Evolutionary conservation across 2,888 invertebrate genomes (phyloP).

Genomic region (Nudaria mundana): DNA sequence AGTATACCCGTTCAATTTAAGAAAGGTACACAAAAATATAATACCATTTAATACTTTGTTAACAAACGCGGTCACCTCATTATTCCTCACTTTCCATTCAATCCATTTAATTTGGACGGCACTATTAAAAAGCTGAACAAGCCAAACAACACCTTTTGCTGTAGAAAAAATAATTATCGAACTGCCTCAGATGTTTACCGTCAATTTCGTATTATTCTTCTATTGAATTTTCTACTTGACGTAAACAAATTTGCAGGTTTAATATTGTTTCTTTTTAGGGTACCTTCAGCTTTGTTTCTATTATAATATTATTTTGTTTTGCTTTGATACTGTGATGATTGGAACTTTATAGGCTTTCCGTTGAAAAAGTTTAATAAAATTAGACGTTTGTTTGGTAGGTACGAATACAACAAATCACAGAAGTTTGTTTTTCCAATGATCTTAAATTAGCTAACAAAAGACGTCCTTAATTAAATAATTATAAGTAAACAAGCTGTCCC

Average conservation of each 20-base stretch:
- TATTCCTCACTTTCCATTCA: background rate
- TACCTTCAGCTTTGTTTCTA: slow-evolving; percentile 14
- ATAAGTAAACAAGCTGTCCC: too few species aligned
- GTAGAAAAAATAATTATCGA: slow-evolving; percentile 25
- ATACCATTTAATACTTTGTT: background rate
- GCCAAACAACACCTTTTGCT: slow-evolving; percentile 21
- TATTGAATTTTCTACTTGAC: slow-evolving; percentile 30
- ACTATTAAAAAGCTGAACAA: slow-evolving; percentile 4
- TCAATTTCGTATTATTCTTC: slow-evolving; percentile 35
- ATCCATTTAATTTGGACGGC: slow-evolving; percentile 3
- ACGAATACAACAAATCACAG: too few species aligned
- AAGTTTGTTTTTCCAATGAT: too few species aligned
- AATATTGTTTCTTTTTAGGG: slow-evolving; percentile 29
- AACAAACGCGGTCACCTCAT: background rate
- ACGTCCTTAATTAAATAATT: too few species aligned
- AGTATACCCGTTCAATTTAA: too few species aligned
- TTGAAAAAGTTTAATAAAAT: too few species aligned
- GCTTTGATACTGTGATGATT: slow-evolving; percentile 7
- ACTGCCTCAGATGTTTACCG: slow-evolving; percentile 31
- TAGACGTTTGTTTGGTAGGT: too few species aligned
- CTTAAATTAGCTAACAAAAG: too few species aligned
- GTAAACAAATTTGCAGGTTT: slow-evolving; percentile 41
- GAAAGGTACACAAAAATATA: background rate
- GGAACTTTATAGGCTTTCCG: slow-evolving; percentile 4
- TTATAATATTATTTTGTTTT: slow-evolving; percentile 9